A percentile compares a stretch with the other conserved stretches of the same genome.
Evolutionary conservation across 2,797 vertebrate genomes (phyloP).

Genomic region (Bufotes viridis): DNA sequence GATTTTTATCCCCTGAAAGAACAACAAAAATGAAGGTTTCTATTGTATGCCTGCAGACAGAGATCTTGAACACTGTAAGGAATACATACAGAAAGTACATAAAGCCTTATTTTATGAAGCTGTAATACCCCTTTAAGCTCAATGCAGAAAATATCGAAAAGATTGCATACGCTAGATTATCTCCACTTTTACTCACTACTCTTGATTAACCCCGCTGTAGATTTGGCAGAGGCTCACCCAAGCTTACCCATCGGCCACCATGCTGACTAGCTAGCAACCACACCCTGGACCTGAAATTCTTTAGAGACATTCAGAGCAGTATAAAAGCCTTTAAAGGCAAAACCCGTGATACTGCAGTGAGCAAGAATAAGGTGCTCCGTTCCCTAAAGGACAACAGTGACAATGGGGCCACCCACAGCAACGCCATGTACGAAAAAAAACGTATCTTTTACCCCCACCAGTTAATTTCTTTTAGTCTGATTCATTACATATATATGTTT

Average conservation of each 20-base stretch:
- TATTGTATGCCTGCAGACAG: not conserved
- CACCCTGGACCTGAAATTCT: not conserved
- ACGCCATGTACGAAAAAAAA: not conserved
- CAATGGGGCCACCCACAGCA: not conserved
- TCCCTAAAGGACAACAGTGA: not conserved
- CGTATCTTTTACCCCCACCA: not conserved
- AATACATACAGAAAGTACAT: not conserved
- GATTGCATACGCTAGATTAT: slow-evolving; percentile 32
- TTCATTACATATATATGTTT: not conserved
- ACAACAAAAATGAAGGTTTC: not conserved
- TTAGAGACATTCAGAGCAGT: not conserved
- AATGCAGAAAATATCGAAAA: not conserved
- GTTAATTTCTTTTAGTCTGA: not conserved
- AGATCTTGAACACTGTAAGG: not conserved
- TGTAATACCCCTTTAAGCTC: not conserved
- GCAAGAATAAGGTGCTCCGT: slow-evolving; percentile 5
- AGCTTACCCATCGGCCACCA: not conserved
- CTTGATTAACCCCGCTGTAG: not conserved
- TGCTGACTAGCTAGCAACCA: not conserved
- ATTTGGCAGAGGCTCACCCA: not conserved
- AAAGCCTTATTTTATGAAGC: not conserved
- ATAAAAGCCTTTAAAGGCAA: slow-evolving; percentile 10
- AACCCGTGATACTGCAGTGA: slow-evolving; percentile 26
- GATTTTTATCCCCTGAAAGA: not conserved
- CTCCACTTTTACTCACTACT: not conserved